Evolutionary conservation across 2,797 vertebrate genomes (phyloP).

Genomic region (Hippocampus kuda): DNA sequence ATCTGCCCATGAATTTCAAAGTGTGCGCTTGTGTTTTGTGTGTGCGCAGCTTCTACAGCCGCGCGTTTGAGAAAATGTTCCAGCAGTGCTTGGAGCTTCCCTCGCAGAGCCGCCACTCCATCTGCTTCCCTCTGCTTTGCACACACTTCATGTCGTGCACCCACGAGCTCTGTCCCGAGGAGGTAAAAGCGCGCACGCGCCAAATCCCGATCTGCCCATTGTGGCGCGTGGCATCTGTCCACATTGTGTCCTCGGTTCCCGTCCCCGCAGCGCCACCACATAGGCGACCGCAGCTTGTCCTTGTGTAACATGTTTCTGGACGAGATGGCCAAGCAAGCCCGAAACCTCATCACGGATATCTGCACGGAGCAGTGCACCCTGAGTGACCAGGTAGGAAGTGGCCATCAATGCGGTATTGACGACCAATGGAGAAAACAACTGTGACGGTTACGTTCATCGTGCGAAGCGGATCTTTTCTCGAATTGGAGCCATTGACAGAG

Average conservation of each 20-base stretch:
- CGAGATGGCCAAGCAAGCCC: constrained; percentile 97
- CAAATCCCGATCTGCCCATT: background rate
- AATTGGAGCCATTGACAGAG: too few relatives aligned
- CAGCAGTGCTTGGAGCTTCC: constrained; percentile 98
- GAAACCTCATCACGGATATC: constrained; percentile 98
- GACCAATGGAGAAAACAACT: too few relatives aligned
- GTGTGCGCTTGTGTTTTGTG: background rate
- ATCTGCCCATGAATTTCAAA: background rate
- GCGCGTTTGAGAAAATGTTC: constrained; percentile 99
- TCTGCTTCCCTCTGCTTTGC: constrained; percentile 95
- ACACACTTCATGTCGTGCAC: constrained; percentile 99
- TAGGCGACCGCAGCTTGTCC: constrained; percentile 96
- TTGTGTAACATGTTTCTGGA: constrained; percentile 99
- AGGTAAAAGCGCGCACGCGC: constrained; percentile 63
- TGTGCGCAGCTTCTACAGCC: constrained; percentile 87
- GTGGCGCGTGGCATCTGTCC: background rate
- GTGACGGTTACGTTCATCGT: too few relatives aligned
- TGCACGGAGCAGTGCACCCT: constrained; percentile 97
- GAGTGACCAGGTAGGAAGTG: constrained; percentile 81
- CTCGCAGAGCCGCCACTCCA: constrained; percentile 93
- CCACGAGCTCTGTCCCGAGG: constrained; percentile 95
- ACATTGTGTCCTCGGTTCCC: background rate
- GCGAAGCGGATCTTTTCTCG: too few relatives aligned
- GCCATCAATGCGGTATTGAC: too few relatives aligned
- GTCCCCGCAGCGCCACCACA: constrained; percentile 82